Base-by-base conservation (phyloP, 2,797 vertebrate species). In the Alcedo quadribrachys region DNA sequence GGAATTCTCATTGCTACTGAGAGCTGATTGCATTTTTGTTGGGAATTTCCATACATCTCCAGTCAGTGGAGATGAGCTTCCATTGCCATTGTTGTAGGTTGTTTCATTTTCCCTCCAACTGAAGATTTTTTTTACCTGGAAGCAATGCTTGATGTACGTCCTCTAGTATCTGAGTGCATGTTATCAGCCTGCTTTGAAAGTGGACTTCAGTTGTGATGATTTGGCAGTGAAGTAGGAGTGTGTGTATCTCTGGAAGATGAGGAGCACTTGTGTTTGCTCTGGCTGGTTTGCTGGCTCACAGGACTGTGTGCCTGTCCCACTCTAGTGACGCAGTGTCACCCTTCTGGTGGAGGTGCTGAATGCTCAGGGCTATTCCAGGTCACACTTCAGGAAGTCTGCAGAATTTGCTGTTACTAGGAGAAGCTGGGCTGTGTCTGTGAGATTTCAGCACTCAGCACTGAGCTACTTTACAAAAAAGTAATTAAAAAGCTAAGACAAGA, bases 161-260 rank as follows among this genome's bases (percentile, higher is more conserved):
- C 33, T 22, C 13, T 9, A 6, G 5, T 32, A 7, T 40, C 50
- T 42, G n/a, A 60, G 65, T 60, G 10, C 1, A 0, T 3, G 2
- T 28, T 50, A 30, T 11, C 51, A 12, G 22, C 15, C 27, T 74
- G 32, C 75, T 57, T 40, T 32, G 22, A 71, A 65, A 81, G 46
- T 15, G 50, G 67, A 25, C 57, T 62, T 61, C 1, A 1, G 6
- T 4, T 37, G 40, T 6, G 19, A 9, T 24, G 81, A 5, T 45
- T 28, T 30, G n/a, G 32, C 51, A 40, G 65, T 8, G 9, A 13
- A 50, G 27, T 2, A 45, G n/a, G 10, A 62, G 9, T 1, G 1
- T 22, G 55, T 18, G 57, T 11, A 3, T 19, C 42, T 77, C 12
- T 5, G 8, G 55, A 74, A 45, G 45, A 6, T 13, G 65, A 17